phyloP scores from a whole-genome alignment of 2,888 invertebrate species.

The Cryptops parisi region DNA sequence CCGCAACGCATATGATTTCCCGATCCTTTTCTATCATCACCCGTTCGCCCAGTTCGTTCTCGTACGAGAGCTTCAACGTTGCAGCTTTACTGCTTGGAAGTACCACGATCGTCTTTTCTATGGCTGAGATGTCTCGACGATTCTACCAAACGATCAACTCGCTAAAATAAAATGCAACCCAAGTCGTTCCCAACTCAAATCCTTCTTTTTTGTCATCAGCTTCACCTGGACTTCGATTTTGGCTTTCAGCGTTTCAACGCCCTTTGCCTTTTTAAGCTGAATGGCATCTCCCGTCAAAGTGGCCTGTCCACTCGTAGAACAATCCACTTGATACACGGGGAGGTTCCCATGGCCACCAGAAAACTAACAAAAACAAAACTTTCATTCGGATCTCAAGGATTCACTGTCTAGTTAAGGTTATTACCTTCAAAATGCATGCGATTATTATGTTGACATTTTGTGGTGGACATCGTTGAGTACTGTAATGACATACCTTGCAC shows the following conservation, averaged over 20 bases:
- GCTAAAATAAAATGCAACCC: neutral
- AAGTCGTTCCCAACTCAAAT: too few relatives aligned
- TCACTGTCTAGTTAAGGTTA: too few relatives aligned
- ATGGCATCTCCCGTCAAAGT: conserved; percentile 26
- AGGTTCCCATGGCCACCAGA: conserved; percentile 23
- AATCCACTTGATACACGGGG: conserved; percentile 26
- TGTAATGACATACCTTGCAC: conserved; percentile 16
- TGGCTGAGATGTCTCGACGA: conserved; percentile 23
- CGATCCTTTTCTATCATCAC: conserved; percentile 22
- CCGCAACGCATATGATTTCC: conserved; percentile 24
- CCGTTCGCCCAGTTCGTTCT: conserved; percentile 19
- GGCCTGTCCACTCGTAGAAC: conserved; percentile 25
- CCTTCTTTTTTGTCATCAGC: too few relatives aligned
- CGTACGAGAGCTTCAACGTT: conserved; percentile 23
- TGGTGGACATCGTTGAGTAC: too few relatives aligned
- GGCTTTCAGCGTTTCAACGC: conserved; percentile 22
- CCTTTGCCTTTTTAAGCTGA: conserved; percentile 25
- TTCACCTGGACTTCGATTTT: conserved; percentile 28
- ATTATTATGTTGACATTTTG: too few relatives aligned
- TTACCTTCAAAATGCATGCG: too few relatives aligned
- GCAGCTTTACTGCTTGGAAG: conserved; percentile 27
- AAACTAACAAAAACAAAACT: conserved; percentile 22
- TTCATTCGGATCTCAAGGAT: neutral
- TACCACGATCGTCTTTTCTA: conserved; percentile 26
- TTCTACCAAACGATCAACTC: conserved; percentile 21